Conservation (phyloP, 2,888 invertebrate genomes). For the Heterodera filipjevi region DNA sequence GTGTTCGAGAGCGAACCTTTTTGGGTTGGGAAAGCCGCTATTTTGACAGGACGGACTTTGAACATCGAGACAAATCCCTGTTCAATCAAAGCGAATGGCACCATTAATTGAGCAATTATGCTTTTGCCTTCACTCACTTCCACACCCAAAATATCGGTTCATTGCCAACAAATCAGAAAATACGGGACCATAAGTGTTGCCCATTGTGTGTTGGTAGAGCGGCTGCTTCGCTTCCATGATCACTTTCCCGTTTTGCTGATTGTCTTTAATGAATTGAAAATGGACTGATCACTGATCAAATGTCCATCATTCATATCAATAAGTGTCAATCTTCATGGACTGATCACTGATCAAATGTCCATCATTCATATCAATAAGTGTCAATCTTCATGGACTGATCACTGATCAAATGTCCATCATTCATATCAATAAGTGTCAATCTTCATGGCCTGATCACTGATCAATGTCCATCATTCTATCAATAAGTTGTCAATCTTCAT, state of each 20-base stretch:
- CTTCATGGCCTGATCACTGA: too few relatives aligned
- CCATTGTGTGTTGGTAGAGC: conserved; percentile 40
- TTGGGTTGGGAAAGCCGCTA: too few relatives aligned
- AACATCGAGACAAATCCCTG: conserved; percentile 1
- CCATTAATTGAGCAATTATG: not conserved
- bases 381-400: too few relatives aligned
- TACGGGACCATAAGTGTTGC: conserved; percentile 33
- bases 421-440: too few relatives aligned
- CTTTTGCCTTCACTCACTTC: conserved; percentile 22
- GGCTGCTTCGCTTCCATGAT: conserved; percentile 22
- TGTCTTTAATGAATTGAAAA: conserved; percentile 19
- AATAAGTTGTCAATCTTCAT: too few relatives aligned
- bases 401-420: too few relatives aligned
- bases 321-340: too few relatives aligned
- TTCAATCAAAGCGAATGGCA: not conserved
- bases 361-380: too few relatives aligned
- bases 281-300: not conserved
- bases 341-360: too few relatives aligned
- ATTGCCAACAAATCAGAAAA: conserved; percentile 36
- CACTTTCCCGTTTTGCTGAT: conserved; percentile 28
- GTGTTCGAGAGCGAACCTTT: conserved; percentile 41
- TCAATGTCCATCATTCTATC: too few relatives aligned
- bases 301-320: too few relatives aligned
- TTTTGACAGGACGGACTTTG: conserved; percentile 34
- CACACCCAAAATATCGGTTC: conserved; percentile 40